These are phyloP conservation scores for Ernsta delagoae DNA, from an alignment of 2,888 invertebrate genomes.

Conservation along the genomic window DNA sequence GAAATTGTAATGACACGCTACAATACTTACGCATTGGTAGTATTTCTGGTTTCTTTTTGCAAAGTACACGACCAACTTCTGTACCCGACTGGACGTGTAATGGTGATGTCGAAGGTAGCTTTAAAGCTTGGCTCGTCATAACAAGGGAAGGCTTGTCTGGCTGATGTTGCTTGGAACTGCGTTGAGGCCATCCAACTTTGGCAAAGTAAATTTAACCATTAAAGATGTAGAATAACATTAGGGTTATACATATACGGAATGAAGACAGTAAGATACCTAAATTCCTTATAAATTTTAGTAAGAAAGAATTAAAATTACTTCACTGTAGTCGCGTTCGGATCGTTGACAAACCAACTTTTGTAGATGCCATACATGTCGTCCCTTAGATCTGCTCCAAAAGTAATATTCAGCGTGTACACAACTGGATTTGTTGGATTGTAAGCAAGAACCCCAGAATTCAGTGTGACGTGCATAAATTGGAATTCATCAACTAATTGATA, in stretches of 20 bases:
- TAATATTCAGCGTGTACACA: conserved; percentile 56
- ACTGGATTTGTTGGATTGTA: conserved; percentile 50
- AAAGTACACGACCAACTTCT: conserved; percentile 86
- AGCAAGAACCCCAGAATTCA: conserved; percentile 48
- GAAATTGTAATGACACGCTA: no score
- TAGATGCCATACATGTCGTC: conserved; percentile 77
- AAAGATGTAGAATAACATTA: no score
- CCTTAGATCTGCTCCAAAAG: conserved; percentile 59
- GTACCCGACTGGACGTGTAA: conserved; percentile 83
- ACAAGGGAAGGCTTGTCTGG: conserved; percentile 93
- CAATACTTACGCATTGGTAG: conserved; percentile 51
- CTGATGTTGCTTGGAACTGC: conserved; percentile 92
- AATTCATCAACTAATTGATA: conserved; percentile 47
- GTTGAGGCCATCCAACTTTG: conserved; percentile 90
- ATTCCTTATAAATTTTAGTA: background rate
- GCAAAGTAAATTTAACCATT: background rate
- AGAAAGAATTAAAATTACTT: conserved; percentile 50
- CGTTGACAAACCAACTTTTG: conserved; percentile 68
- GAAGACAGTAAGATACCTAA: no score
- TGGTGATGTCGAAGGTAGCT: conserved; percentile 89
- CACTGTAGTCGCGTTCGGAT: conserved; percentile 41
- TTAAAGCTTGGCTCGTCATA: conserved; percentile 94
- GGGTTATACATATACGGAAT: no score
- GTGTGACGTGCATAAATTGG: conserved; percentile 58
- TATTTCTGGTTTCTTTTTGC: conserved; percentile 55